Conservation (phyloP, 2,113 vertebrate genomes). For the Gila orcuttii region DNA sequence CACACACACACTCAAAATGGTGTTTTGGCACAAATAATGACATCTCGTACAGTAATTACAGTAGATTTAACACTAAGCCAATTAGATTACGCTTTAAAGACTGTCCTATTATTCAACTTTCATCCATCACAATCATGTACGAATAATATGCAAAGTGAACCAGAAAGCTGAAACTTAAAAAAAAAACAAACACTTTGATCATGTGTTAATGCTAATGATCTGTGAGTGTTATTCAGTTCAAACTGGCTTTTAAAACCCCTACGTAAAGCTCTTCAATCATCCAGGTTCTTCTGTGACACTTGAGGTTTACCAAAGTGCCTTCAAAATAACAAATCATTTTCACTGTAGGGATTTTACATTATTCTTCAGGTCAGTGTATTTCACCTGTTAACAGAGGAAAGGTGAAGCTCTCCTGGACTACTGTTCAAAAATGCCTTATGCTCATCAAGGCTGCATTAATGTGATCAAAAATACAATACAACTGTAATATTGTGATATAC, state of each 20-base stretch:
- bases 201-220: neutral
- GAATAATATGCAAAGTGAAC: neutral
- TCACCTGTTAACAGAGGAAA: neutral
- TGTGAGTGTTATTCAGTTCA: neutral
- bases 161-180: neutral
- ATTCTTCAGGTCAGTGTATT: neutral
- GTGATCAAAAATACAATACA: no score
- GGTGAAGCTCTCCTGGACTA: no score
- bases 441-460: no score
- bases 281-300: neutral
- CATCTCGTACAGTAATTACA: no score
- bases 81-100: slow-evolving; percentile 22
- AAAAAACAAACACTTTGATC: no score
- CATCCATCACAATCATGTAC: neutral
- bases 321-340: neutral
- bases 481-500: no score
- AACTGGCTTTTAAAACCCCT: neutral
- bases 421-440: no score
- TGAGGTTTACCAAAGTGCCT: neutral
- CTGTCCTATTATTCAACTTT: neutral
- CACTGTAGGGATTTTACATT: neutral
- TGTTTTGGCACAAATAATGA: no score
- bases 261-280: neutral
- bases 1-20: neutral
- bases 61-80: neutral